Evolutionary conservation across 2,113 vertebrate species (phyloP).

Genomic region (Podarcis muralis): DNA sequence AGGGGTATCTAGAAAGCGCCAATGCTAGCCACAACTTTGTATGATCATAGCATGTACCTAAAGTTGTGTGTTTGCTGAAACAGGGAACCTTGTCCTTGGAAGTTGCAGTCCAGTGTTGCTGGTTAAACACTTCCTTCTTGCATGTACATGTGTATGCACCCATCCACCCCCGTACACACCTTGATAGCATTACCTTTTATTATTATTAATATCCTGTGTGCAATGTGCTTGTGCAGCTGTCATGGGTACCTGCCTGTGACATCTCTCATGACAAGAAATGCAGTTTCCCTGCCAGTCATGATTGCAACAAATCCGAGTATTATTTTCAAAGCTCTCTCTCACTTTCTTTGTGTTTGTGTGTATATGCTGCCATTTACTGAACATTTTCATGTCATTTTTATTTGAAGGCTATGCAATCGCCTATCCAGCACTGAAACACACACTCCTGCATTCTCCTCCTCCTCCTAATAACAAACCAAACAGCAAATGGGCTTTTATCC

Average conservation of each 20-base stretch:
- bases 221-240: background rate
- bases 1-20: background rate
- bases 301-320: background rate
- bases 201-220: background rate
- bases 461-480: background rate
- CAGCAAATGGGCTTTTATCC: background rate
- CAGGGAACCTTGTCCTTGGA: too few species aligned
- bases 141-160: background rate
- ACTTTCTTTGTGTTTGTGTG: background rate
- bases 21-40: background rate
- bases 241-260: background rate
- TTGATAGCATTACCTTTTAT: background rate
- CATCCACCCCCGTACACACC: too few species aligned
- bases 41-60: background rate
- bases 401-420: background rate
- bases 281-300: background rate
- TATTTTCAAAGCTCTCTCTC: background rate
- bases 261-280: background rate
- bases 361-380: background rate
- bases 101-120: background rate
- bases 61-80: background rate
- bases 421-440: background rate
- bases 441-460: background rate
- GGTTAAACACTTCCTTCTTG: background rate
- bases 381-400: background rate